Evolutionary conservation across 2,113 vertebrate species (phyloP).

Genomic region (Papio anubis): DNA sequence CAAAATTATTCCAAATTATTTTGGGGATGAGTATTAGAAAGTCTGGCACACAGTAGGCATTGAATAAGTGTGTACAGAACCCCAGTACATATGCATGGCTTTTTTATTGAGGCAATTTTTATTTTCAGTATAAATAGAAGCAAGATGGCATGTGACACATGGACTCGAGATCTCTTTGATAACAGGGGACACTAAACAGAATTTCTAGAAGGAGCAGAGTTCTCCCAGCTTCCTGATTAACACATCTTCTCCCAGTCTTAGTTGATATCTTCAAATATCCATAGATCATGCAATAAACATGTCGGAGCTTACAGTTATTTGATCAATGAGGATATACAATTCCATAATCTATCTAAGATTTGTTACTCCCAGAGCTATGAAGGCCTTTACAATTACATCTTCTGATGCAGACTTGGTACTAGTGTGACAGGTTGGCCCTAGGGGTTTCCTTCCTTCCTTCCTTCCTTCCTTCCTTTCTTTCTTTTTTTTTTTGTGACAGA

Average conservation of each 20-base stretch:
- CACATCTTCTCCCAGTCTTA: background rate
- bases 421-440: background rate
- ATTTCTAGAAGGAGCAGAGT: background rate
- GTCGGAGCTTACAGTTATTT: background rate
- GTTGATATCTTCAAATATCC: background rate
- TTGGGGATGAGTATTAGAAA: constrained; percentile 13
- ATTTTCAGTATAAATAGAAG: constrained; percentile 7
- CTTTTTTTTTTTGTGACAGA: too few species aligned
- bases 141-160: background rate
- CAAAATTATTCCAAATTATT: constrained; percentile 28
- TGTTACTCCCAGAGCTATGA: background rate
- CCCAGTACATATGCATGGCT: background rate
- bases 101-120: background rate
- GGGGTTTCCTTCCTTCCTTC: background rate
- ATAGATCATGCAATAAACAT: background rate
- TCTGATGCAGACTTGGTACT: too few species aligned
- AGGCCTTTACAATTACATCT: background rate
- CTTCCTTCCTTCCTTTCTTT: too few species aligned
- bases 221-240: background rate
- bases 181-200: background rate
- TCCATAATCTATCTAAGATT: background rate
- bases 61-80: background rate
- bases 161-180: background rate
- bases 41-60: background rate
- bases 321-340: background rate